These are phyloP conservation scores for Rhinoraja longicauda DNA, from an alignment of 2,797 vertebrate genomes.

Conservation along the genomic window DNA sequence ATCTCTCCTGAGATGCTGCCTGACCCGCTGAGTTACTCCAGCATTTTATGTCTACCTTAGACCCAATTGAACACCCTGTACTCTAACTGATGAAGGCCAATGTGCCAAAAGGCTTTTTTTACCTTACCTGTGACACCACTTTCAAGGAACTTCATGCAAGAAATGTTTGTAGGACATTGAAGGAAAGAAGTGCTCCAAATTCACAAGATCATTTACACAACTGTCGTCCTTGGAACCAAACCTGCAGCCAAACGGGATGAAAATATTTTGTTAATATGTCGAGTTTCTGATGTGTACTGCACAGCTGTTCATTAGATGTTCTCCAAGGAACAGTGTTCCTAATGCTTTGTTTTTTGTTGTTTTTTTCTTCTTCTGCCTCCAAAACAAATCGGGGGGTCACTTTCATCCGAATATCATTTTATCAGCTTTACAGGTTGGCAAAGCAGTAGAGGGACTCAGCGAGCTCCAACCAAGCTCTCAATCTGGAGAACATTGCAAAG, in stretches of 20 bases:
- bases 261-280: neutral
- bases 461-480: neutral
- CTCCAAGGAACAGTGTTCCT: neutral
- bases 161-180: neutral
- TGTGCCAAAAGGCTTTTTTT: neutral
- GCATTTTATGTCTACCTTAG: no score
- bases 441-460: neutral
- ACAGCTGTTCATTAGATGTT: neutral
- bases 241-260: neutral
- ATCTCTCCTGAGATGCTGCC: no score
- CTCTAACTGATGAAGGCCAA: neutral
- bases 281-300: neutral
- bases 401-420: neutral
- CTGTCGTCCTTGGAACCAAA: neutral
- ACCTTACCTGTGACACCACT: no score
- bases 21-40: no score
- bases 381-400: neutral
- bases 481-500: constrained; percentile 1
- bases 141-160: no score
- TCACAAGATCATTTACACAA: neutral
- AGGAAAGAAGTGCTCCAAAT: neutral
- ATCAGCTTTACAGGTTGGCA: neutral
- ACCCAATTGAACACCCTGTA: no score
- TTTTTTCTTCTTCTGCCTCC: neutral
- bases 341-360: neutral